Percentiles rank a stretch among this genome's conserved stretches.
These are phyloP conservation scores for Chrysopilus asiliformis DNA, from an alignment of 2,888 invertebrate species.

Conservation along the genomic window DNA sequence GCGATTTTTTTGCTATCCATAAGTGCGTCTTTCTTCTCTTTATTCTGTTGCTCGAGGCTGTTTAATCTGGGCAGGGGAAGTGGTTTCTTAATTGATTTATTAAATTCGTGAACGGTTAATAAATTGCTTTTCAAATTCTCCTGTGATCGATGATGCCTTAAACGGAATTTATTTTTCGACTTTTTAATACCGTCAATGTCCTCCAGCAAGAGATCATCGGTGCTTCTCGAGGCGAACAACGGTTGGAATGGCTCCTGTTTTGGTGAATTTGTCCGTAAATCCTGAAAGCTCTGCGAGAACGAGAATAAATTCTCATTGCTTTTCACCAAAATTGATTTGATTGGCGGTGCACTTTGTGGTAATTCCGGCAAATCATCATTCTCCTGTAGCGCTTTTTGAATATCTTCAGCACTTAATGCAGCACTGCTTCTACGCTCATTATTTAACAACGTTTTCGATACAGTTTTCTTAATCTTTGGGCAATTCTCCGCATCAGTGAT, in stretches of 20 bases:
- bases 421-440: slow-evolving; percentile 3
- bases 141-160: slow-evolving; percentile 12
- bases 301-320: slow-evolving; percentile 15
- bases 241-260: slow-evolving; percentile 4
- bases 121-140: slow-evolving; percentile 13
- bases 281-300: slow-evolving; percentile 14
- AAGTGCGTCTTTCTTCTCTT: too few relatives aligned
- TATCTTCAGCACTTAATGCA: slow-evolving; percentile 8
- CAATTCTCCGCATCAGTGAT: background rate
- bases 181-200: slow-evolving; percentile 17
- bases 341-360: slow-evolving; percentile 11
- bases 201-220: slow-evolving; percentile 18
- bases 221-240: slow-evolving; percentile 18
- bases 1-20: too few relatives aligned
- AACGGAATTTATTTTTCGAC: slow-evolving; percentile 15
- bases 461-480: slow-evolving; percentile 1
- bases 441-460: slow-evolving; percentile 5
- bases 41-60: too few relatives aligned
- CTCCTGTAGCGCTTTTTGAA: slow-evolving; percentile 1
- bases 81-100: background rate
- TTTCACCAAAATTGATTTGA: slow-evolving; percentile 11
- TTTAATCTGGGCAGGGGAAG: background rate
- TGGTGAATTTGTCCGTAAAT: slow-evolving; percentile 9
- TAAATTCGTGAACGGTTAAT: background rate
- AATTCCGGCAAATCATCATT: slow-evolving; percentile 11